Conservation (phyloP, 2,888 invertebrate species). For the Flabesymbios commensalis region DNA sequence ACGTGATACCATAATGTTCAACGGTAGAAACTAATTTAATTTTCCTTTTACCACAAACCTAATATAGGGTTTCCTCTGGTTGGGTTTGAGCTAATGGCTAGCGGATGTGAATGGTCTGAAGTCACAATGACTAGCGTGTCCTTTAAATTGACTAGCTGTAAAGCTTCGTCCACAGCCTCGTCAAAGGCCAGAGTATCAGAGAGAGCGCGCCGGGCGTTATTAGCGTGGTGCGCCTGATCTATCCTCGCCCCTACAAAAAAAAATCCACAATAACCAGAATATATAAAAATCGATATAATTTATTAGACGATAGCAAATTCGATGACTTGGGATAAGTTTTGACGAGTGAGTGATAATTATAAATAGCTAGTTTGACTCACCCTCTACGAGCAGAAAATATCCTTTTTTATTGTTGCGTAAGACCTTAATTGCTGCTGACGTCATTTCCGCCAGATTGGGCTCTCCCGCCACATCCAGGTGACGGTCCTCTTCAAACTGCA, state of each 20-base stretch:
- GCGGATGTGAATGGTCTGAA: slow-evolving; percentile 61
- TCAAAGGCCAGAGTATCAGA: slow-evolving; percentile 81
- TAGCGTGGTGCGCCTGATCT: slow-evolving; percentile 67
- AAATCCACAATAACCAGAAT: neutral
- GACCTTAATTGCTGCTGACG: slow-evolving; percentile 74
- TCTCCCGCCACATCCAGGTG: slow-evolving; percentile 51
- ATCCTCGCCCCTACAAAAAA: slow-evolving; percentile 50
- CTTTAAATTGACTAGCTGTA: slow-evolving; percentile 65
- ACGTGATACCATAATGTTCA: too few species aligned
- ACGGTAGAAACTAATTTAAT: too few species aligned
- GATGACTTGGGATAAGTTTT: too few species aligned
- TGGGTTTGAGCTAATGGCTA: slow-evolving; percentile 55
- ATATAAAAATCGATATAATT: neutral
- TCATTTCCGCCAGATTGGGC: slow-evolving; percentile 82
- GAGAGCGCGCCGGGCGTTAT: slow-evolving; percentile 67
- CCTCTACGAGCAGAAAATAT: slow-evolving; percentile 74
- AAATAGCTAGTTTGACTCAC: slow-evolving; percentile 41
- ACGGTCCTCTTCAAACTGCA: slow-evolving; percentile 72
- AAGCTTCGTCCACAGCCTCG: slow-evolving; percentile 71
- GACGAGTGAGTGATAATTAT: neutral
- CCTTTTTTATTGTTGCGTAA: slow-evolving; percentile 70
- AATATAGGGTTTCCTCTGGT: slow-evolving; percentile 51
- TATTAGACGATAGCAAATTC: neutral
- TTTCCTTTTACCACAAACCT: too few species aligned
- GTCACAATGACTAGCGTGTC: slow-evolving; percentile 78